phyloP scores from a whole-genome alignment of 2,113 vertebrate species.

The Chelonoidis abingdonii region DNA sequence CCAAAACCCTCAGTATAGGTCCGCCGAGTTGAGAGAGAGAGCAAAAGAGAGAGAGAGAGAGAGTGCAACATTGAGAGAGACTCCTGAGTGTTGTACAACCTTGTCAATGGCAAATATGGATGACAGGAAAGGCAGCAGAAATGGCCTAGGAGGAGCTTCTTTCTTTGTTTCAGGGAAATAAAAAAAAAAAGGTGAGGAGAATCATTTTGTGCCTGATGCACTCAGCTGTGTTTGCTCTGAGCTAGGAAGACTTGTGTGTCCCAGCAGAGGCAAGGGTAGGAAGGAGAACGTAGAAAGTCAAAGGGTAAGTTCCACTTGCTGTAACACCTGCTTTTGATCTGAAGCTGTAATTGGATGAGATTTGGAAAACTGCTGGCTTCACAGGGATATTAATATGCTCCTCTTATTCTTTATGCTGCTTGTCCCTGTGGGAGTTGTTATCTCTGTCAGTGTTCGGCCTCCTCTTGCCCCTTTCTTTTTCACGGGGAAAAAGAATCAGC shows the following conservation, averaged over 20 bases:
- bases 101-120: constrained; percentile 66
- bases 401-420: constrained; percentile 8
- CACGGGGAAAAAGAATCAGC: neutral
- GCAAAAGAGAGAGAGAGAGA: constrained; percentile 24
- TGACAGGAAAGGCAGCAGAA: constrained; percentile 71
- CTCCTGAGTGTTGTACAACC: constrained; percentile 71
- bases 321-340: constrained; percentile 68
- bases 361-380: constrained; percentile 62
- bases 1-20: constrained; percentile 20
- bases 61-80: constrained; percentile 37
- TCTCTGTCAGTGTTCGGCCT: constrained; percentile 31
- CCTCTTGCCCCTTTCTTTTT: constrained; percentile 3
- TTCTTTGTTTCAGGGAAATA: constrained; percentile 63
- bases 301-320: constrained; percentile 62
- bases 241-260: constrained; percentile 47
- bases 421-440: constrained; percentile 35
- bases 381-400: constrained; percentile 43
- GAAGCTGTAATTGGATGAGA: constrained; percentile 65
- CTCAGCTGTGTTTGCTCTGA: constrained; percentile 60
- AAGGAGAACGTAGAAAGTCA: constrained; percentile 30
- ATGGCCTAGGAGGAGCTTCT: constrained; percentile 71
- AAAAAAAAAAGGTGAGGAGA: constrained; percentile 64
- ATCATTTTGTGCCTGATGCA: constrained; percentile 64
- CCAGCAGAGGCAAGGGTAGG: constrained; percentile 25
- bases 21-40: constrained; percentile 51